Percentiles rank a stretch among this genome's conserved stretches.
Conservation (phyloP, 2,113 vertebrate species). For the Nothocercus julius region DNA sequence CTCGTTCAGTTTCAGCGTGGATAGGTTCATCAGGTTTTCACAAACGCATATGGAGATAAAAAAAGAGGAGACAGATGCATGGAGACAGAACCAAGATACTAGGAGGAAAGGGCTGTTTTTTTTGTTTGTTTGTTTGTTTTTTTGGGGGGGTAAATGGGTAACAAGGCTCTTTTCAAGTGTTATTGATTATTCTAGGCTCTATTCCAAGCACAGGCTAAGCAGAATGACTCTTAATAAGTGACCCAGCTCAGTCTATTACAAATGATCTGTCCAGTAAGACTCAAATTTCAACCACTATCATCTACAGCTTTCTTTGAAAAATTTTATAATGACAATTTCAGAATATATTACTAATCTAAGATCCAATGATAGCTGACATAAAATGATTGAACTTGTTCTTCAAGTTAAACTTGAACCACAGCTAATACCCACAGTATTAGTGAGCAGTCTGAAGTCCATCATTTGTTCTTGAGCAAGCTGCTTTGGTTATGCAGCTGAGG, state of each 20-base stretch:
- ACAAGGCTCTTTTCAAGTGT: background rate
- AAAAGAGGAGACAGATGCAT: background rate
- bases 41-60: accelerated
- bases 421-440: background rate
- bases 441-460: background rate
- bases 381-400: background rate
- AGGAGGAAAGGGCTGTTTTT: background rate
- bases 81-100: background rate
- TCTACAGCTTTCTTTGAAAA: background rate
- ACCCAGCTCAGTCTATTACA: background rate
- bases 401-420: background rate
- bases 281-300: background rate
- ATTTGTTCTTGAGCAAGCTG: background rate
- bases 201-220: background rate
- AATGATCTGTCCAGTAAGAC: background rate
- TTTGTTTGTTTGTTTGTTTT: too few relatives aligned
- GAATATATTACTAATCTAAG: background rate
- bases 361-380: background rate
- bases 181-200: background rate
- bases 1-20: background rate
- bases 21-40: background rate
- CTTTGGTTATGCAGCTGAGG: background rate
- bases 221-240: background rate
- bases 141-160: too few relatives aligned
- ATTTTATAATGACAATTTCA: background rate